Evolutionary conservation across 2,113 vertebrate species (phyloP).

Genomic region (Neogale vison): DNA sequence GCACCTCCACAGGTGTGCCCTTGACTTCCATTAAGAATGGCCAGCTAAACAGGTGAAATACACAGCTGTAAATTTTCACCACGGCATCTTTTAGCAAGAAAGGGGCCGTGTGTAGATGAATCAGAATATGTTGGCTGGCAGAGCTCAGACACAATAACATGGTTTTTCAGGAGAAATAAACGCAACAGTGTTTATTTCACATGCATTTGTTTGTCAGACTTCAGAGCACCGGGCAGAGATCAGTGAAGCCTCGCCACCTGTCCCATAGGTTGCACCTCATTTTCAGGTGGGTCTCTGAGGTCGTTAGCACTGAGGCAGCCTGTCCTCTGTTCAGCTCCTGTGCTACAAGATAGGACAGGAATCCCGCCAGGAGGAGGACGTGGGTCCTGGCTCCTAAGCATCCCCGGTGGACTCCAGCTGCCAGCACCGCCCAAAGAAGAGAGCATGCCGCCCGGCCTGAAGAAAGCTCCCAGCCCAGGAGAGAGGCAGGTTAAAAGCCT

Average conservation of each 20-base stretch:
- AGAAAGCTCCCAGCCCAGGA: background rate
- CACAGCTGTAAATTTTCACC: background rate
- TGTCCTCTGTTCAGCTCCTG: background rate
- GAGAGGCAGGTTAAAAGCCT: conserved; percentile 64
- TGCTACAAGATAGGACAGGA: background rate
- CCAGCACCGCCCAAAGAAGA: background rate
- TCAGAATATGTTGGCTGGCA: background rate
- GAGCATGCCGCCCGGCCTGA: background rate
- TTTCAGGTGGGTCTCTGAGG: conserved; percentile 8
- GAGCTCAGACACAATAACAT: background rate
- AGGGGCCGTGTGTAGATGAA: conserved; percentile 23
- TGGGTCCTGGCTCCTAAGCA: conserved; percentile 16
- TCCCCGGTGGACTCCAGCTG: background rate
- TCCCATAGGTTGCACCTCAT: background rate
- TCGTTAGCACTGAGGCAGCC: background rate
- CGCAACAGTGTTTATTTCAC: background rate
- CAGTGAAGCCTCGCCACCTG: background rate
- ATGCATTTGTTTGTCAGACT: conserved; percentile 27
- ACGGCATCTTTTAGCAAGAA: conserved; percentile 35
- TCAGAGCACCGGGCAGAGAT: background rate
- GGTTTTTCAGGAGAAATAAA: background rate
- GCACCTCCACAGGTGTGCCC: background rate
- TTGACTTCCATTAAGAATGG: conserved; percentile 15
- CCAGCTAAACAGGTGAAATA: background rate
- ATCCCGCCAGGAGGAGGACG: background rate